Percentiles rank a stretch among this genome's conserved stretches.
Conservation (phyloP, 2,113 vertebrate genomes). For the Cryptotis parvus region DNA sequence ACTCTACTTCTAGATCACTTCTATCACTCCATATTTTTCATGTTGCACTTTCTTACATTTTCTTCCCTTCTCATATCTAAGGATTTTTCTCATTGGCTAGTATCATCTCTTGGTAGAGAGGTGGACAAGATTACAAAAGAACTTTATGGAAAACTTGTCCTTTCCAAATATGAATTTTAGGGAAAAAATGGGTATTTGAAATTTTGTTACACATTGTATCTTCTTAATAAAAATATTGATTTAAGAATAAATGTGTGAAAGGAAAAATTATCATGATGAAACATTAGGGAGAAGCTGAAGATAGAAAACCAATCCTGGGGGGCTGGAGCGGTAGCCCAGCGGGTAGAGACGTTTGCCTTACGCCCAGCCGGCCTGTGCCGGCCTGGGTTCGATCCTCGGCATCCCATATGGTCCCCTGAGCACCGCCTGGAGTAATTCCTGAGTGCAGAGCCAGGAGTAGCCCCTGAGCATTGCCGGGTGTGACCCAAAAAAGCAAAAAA, state of each 20-base stretch:
- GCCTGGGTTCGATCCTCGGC: no score
- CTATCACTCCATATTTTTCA: not conserved
- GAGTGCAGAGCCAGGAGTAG: no score
- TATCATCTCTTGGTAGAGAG: not conserved
- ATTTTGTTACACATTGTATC: not conserved
- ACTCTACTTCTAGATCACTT: not conserved
- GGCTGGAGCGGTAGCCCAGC: no score
- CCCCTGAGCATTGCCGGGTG: no score
- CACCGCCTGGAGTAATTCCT: no score
- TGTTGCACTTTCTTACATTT: not conserved
- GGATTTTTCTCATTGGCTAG: slow-evolving; percentile 29
- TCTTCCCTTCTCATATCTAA: not conserved
- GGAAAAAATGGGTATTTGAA: slow-evolving; percentile 25
- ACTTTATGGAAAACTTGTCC: not conserved
- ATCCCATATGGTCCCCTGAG: no score
- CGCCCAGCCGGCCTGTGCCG: no score
- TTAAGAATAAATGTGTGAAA: not conserved
- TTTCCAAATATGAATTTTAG: slow-evolving; percentile 36
- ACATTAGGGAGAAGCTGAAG: not conserved
- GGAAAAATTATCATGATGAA: not conserved
- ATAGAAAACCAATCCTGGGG: not conserved
- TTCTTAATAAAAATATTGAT: not conserved
- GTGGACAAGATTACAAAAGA: not conserved
- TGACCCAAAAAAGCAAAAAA: no score
- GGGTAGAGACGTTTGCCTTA: no score